phyloP scores from a whole-genome alignment of 1,140 invertebrate species.

The Drosophila elegans region DNA sequence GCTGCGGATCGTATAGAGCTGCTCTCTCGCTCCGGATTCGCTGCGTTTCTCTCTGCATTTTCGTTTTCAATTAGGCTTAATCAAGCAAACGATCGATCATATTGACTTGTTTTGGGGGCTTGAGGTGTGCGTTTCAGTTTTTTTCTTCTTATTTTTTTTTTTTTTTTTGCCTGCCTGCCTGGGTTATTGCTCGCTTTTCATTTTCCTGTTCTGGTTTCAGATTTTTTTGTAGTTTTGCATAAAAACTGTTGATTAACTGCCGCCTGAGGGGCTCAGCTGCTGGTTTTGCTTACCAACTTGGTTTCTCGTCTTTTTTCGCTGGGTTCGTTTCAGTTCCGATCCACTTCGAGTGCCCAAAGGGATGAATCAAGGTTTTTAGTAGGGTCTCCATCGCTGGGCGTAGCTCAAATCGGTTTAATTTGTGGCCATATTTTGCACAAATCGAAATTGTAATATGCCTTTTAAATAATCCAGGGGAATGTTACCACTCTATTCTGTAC shows the following conservation, averaged over 20 bases:
- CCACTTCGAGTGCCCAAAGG: constrained; percentile 42
- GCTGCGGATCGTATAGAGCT: neutral
- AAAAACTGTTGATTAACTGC: constrained; percentile 78
- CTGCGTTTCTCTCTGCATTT: constrained; percentile 56
- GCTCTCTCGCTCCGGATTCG: constrained; percentile 11
- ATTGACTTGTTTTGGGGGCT: constrained; percentile 76
- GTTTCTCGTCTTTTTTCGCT: constrained; percentile 21
- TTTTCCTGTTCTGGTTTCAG: constrained; percentile 76
- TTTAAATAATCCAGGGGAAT: neutral
- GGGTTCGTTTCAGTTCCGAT: constrained; percentile 34
- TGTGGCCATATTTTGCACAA: constrained; percentile 12
- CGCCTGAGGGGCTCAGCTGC: constrained; percentile 68
- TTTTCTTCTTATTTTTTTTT: constrained; percentile 7
- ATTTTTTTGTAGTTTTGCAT: constrained; percentile 64
- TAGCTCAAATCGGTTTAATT: constrained; percentile 7
- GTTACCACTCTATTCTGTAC: neutral
- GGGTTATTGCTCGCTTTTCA: constrained; percentile 82
- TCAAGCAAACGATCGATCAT: constrained; percentile 82
- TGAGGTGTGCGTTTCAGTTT: constrained; percentile 73
- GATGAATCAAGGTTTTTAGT: constrained; percentile 58
- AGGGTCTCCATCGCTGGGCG: constrained; percentile 6
- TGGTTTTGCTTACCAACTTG: constrained; percentile 45
- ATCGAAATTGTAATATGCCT: neutral
- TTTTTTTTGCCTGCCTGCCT: too few species aligned
- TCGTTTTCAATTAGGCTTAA: constrained; percentile 83